These are phyloP conservation scores for Trematomus loennbergii DNA, from an alignment of 2,113 vertebrate species.

Conservation along the genomic window DNA sequence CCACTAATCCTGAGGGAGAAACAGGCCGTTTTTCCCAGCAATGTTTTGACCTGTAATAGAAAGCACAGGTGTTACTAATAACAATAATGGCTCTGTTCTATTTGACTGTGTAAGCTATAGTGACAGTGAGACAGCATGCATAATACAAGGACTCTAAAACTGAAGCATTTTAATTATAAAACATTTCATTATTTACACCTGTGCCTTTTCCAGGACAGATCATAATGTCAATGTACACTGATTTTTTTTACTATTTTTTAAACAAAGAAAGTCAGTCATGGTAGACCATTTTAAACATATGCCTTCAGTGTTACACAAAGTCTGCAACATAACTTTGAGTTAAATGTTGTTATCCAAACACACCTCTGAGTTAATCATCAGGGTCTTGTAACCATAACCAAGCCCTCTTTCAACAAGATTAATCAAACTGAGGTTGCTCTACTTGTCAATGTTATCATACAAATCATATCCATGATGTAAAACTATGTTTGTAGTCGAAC, in stretches of 20 bases:
- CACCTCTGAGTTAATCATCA: too few relatives aligned
- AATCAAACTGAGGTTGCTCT: neutral
- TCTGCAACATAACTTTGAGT: too few relatives aligned
- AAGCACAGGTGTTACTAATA: neutral
- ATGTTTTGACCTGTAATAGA: neutral
- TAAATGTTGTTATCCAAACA: too few relatives aligned
- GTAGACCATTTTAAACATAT: neutral
- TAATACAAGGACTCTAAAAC: neutral
- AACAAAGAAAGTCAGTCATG: neutral
- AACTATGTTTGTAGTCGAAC: neutral
- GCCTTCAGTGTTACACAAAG: too few relatives aligned
- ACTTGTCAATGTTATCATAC: too few relatives aligned
- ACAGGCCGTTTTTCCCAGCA: neutral
- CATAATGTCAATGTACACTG: neutral
- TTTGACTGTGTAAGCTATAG: neutral
- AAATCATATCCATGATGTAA: too few relatives aligned
- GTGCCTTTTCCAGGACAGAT: neutral
- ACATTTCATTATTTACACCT: neutral
- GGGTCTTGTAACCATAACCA: neutral
- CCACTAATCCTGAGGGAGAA: neutral
- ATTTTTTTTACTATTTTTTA: too few relatives aligned
- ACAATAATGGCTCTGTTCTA: neutral
- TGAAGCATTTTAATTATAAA: neutral
- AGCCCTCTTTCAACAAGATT: neutral
- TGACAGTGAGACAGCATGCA: neutral